Evolutionary conservation across 2,797 vertebrate species (phyloP), one percentile per base, ranked within the genome.

Genomic region (Enoplosus armatus): DNA sequence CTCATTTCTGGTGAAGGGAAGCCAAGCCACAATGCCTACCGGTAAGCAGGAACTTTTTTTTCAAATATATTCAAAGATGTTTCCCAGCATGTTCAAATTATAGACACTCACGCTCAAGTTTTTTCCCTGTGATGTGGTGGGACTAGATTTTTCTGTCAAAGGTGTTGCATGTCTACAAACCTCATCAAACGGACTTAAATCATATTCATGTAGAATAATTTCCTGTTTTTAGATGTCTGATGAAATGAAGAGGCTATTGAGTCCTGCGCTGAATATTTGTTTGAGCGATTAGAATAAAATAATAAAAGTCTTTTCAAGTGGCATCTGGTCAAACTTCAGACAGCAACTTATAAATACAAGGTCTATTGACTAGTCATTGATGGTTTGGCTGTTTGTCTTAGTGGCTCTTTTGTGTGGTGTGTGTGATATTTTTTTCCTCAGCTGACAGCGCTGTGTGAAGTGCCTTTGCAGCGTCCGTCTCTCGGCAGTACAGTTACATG

Each of bases 1-100:
- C 24, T n/a, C 4, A 43, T 72, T 71, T 69, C 56, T 68, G 63
- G 43, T 80, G 65, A 82, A 83, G 82, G 45, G 59, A 72, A 77
- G 53, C 39, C 35, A 72, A 87, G 62, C 67, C 82, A 89, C 78
- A 72, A 95, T 95, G 94, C 94, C 94, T 43, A 95, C 94, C 2
- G 94, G 94, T 95, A 91, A 94, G 93, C 29, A 81, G 3, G 10
- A 77, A 55, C 41, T 43, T 54, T 51, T 53, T 11, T 48, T 22
- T 39, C 15, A 45, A 10, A n/a, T 18, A 27, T 35, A 24, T 37
- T 33, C 8, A 76, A 0, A 18, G 33, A 56, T 37, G 63, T 48
- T 63, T 84, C 50, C 53, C 59, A 41, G 33, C 24, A 72, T 33
- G 58, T 58, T 39, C 26, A 58, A 66, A 72, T 72, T 67, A 41